These are phyloP conservation scores for Drosophila virilis DNA, from an alignment of 1,140 invertebrate genomes.

Conservation along the genomic window DNA sequence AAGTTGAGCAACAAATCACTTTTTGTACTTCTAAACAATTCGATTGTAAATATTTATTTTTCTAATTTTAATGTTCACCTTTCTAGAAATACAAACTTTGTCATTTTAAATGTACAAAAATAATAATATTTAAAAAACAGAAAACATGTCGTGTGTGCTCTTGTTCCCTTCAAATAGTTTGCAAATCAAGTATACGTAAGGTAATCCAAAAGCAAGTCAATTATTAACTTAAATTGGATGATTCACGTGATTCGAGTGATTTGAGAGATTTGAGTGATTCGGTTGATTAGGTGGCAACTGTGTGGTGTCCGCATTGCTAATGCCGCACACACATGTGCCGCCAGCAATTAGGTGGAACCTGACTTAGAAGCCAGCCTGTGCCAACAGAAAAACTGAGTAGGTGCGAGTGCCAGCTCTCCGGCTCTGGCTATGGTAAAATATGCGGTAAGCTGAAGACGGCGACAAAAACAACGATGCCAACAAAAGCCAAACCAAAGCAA, in stretches of 20 bases:
- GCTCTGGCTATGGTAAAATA: slow-evolving; percentile 49
- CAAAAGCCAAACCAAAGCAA: slow-evolving; percentile 30
- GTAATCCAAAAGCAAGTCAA: no score
- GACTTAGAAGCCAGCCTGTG: slow-evolving; percentile 54
- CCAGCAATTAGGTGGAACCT: slow-evolving; percentile 59
- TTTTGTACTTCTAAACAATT: slow-evolving; percentile 62
- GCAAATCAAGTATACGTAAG: slow-evolving; percentile 32
- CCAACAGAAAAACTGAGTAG: slow-evolving; percentile 60
- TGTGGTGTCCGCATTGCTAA: slow-evolving; percentile 60
- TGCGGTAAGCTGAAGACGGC: slow-evolving; percentile 41
- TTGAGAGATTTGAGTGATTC: slow-evolving; percentile 7
- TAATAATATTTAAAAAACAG: slow-evolving; percentile 47
- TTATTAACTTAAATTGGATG: background rate
- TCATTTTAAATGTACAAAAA: slow-evolving; percentile 79
- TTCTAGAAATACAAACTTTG: slow-evolving; percentile 64
- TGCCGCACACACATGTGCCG: slow-evolving; percentile 50
- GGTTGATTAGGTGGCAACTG: slow-evolving; percentile 31
- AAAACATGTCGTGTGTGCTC: slow-evolving; percentile 9
- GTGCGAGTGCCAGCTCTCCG: slow-evolving; percentile 12
- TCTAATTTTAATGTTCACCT: slow-evolving; percentile 53
- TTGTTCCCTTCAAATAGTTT: background rate
- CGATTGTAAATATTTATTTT: slow-evolving; percentile 82
- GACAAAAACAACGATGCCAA: slow-evolving; percentile 25
- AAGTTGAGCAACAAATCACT: slow-evolving; percentile 41
- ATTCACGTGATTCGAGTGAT: slow-evolving; percentile 7